These are phyloP conservation scores for Oreochromis niloticus DNA, from an alignment of 2,113 vertebrate genomes.

Conservation along the genomic window DNA sequence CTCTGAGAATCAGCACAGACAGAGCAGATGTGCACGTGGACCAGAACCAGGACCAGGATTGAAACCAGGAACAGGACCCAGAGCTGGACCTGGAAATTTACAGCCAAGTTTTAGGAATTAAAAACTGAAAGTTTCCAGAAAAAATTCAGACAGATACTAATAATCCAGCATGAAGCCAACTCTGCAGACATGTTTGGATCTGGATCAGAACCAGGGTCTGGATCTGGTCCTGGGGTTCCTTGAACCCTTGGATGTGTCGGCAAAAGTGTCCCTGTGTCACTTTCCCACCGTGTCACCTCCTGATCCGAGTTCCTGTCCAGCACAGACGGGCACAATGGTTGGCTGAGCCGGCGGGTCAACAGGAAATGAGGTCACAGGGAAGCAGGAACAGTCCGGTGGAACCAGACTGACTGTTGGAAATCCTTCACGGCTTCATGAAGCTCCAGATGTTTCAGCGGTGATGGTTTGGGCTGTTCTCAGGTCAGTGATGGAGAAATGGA, in stretches of 20 bases:
- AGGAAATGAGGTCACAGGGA: constrained; percentile 20
- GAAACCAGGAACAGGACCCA: not conserved
- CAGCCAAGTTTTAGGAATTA: not conserved
- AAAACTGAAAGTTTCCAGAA: not conserved
- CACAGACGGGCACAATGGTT: not conserved
- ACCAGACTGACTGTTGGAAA: rapidly evolving
- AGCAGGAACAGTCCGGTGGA: constrained; percentile 11
- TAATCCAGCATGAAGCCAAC: not conserved
- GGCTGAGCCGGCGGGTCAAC: not conserved
- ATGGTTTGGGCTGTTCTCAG: not conserved
- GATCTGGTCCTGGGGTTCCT: rapidly evolving
- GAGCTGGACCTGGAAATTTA: not conserved
- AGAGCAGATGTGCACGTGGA: rapidly evolving
- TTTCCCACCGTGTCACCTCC: not conserved
- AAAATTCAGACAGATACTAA: not conserved
- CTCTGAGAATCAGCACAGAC: not conserved
- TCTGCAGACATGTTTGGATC: not conserved
- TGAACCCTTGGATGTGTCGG: not conserved
- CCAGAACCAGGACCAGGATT: not conserved
- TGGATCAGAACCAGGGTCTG: rapidly evolving
- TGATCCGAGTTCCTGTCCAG: not conserved
- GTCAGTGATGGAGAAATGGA: not conserved
- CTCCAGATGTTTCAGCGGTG: not conserved
- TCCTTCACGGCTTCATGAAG: rapidly evolving
- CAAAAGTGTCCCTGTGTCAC: not conserved